These are phyloP conservation scores for Crioceris asparagi DNA, from an alignment of 2,888 invertebrate genomes.

Conservation along the genomic window DNA sequence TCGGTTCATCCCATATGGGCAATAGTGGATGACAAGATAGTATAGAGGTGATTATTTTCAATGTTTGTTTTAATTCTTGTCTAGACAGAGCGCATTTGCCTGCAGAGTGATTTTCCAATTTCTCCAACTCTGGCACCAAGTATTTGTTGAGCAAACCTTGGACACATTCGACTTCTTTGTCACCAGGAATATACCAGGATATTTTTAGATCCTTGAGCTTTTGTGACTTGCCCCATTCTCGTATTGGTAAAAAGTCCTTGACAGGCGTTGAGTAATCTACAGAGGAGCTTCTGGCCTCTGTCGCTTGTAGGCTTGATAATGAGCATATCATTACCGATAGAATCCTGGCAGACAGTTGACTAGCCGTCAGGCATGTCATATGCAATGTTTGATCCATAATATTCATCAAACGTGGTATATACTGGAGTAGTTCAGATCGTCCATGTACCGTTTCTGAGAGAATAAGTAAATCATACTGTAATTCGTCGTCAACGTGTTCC, in stretches of 20 bases:
- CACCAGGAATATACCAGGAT: constrained; percentile 68
- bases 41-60: constrained; percentile 56
- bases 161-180: constrained; percentile 56
- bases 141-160: constrained; percentile 55
- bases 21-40: constrained; percentile 56
- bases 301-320: constrained; percentile 50
- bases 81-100: constrained; percentile 46
- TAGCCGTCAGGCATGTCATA: constrained; percentile 57
- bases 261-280: constrained; percentile 52
- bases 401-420: constrained; percentile 51
- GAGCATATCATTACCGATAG: constrained; percentile 49
- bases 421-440: constrained; percentile 50
- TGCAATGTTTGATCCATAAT: constrained; percentile 62
- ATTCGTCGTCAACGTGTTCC: constrained; percentile 66
- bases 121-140: constrained; percentile 51
- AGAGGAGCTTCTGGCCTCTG: constrained; percentile 51
- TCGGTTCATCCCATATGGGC: constrained; percentile 58
- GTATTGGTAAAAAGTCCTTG: constrained; percentile 58
- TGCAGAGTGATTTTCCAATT: constrained; percentile 46
- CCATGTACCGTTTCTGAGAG: constrained; percentile 63
- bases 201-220: constrained; percentile 54
- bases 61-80: constrained; percentile 55
- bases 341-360: constrained; percentile 50
- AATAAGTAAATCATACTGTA: constrained; percentile 66
- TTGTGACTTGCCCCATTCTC: constrained; percentile 72